Percentiles rank a stretch among this genome's conserved stretches.
phyloP scores from a whole-genome alignment of 2,113 vertebrate genomes.

The Marmota monax region DNA sequence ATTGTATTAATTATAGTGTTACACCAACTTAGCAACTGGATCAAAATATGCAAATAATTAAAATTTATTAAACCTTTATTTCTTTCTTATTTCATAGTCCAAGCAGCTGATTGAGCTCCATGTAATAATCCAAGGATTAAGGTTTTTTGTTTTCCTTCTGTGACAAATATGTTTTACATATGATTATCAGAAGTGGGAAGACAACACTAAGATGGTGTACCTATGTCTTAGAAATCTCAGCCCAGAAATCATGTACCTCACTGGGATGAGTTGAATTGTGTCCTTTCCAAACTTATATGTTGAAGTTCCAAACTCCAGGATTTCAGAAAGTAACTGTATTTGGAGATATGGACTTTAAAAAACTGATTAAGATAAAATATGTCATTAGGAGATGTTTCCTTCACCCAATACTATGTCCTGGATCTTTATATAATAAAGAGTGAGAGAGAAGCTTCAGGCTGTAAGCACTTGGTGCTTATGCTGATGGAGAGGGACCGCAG shows the following conservation, averaged over 20 bases:
- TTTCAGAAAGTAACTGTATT: neutral
- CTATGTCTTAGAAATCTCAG: neutral
- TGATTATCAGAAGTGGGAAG: neutral
- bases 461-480: rapidly evolving
- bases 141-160: neutral
- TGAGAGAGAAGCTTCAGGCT: slow-evolving; percentile 29
- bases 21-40: neutral
- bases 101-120: neutral
- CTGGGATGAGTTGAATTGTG: neutral
- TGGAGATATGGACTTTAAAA: neutral
- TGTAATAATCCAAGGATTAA: neutral
- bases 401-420: neutral
- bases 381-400: neutral
- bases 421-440: neutral
- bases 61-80: neutral
- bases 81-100: neutral
- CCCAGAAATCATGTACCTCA: neutral
- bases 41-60: neutral
- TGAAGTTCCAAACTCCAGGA: neutral
- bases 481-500: rapidly evolving
- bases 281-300: neutral
- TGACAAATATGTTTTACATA: neutral
- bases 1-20: neutral
- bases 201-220: neutral
- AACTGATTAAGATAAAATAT: neutral